phyloP scores from a whole-genome alignment of 2,113 vertebrate genomes.

The Scatophagus argus region DNA sequence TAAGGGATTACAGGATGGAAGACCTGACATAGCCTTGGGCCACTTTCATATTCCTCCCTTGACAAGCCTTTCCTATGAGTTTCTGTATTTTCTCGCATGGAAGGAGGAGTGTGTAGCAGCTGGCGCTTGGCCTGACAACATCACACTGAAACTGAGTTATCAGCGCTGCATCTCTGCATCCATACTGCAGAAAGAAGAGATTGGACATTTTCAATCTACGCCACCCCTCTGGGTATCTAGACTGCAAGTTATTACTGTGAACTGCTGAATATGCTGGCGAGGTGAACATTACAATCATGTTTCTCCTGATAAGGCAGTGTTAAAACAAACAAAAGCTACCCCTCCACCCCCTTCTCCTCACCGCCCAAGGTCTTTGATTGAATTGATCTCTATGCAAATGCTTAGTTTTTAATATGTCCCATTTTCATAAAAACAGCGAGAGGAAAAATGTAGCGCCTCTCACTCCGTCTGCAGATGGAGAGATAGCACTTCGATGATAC shows the following conservation, averaged over 20 bases:
- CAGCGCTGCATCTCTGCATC: slow-evolving; percentile 49
- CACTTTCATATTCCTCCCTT: slow-evolving; percentile 20
- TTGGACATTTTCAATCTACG: slow-evolving; percentile 78
- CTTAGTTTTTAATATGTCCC: slow-evolving; percentile 71
- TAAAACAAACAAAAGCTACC: slow-evolving; percentile 72
- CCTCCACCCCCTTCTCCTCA: slow-evolving; percentile 20
- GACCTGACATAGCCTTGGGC: slow-evolving; percentile 24
- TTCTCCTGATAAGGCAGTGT: slow-evolving; percentile 72
- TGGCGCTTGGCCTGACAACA: slow-evolving; percentile 48
- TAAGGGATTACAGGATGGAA: slow-evolving; percentile 25
- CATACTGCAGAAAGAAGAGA: slow-evolving; percentile 52
- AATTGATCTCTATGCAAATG: slow-evolving; percentile 81
- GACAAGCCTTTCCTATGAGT: slow-evolving; percentile 24
- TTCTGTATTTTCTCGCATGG: slow-evolving; percentile 13
- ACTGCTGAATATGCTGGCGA: slow-evolving; percentile 72
- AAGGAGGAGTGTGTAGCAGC: slow-evolving; percentile 49
- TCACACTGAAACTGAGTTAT: slow-evolving; percentile 57
- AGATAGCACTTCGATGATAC: slow-evolving; percentile 71
- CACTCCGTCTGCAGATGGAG: slow-evolving; percentile 63
- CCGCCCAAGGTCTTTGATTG: slow-evolving; percentile 69
- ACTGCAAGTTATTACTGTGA: slow-evolving; percentile 74
- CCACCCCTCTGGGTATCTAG: slow-evolving; percentile 58
- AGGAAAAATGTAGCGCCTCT: slow-evolving; percentile 50
- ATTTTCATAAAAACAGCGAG: slow-evolving; percentile 73
- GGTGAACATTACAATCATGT: slow-evolving; percentile 79